Conservation (phyloP, 2,113 vertebrate species). For the Anseranas semipalmata region DNA sequence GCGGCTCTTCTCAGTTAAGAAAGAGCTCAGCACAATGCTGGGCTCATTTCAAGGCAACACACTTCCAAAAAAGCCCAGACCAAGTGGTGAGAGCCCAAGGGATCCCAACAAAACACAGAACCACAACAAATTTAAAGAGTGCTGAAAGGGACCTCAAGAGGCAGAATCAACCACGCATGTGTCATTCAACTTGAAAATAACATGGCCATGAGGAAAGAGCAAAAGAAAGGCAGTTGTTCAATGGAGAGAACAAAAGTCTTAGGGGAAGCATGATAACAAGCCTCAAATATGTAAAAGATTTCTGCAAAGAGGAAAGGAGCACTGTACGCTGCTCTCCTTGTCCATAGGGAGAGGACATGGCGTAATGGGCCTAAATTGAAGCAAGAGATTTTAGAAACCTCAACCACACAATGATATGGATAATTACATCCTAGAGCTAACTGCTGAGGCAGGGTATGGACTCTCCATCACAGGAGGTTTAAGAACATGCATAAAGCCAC, state of each 20-base stretch:
- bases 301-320: slow-evolving; percentile 28
- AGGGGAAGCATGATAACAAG: slow-evolving; percentile 51
- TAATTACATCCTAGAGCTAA: fast-evolving
- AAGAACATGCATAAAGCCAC: neutral
- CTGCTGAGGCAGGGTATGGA: neutral
- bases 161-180: neutral
- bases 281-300: slow-evolving; percentile 43
- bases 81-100: neutral
- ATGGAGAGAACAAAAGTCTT: neutral
- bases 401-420: neutral
- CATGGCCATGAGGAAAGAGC: slow-evolving; percentile 12
- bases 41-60: neutral
- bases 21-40: neutral
- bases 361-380: neutral
- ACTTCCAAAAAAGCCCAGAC: slow-evolving; percentile 1
- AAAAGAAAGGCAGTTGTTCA: slow-evolving; percentile 27
- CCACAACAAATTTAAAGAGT: neutral
- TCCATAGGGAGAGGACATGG: neutral
- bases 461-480: neutral
- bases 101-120: slow-evolving; percentile 19
- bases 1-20: neutral
- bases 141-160: slow-evolving; percentile 39
- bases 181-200: slow-evolving; percentile 57
- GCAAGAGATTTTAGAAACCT: neutral
- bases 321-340: neutral